Percentiles rank a stretch among this genome's conserved stretches.
These are phyloP conservation scores for Nannobrachium achirus DNA, from an alignment of 2,113 vertebrate species.

Conservation along the genomic window DNA sequence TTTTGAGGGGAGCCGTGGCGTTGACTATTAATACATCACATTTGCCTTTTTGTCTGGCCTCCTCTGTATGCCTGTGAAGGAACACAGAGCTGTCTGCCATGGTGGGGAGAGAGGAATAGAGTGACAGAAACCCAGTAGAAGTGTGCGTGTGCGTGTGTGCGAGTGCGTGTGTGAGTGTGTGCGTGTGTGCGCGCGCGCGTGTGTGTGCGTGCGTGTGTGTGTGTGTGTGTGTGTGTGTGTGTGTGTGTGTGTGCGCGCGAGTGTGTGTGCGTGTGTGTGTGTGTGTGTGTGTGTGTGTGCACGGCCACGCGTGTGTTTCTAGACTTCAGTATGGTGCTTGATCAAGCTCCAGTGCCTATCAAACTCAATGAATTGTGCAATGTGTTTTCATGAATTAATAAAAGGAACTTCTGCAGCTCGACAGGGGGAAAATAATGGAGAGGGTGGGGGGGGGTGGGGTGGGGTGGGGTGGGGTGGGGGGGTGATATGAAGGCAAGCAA, in stretches of 20 bases:
- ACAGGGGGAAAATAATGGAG: constrained; percentile 53
- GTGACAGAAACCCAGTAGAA: too few relatives aligned
- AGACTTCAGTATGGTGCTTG: constrained; percentile 5
- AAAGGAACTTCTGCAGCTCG: constrained; percentile 84
- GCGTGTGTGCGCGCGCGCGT: too few relatives aligned
- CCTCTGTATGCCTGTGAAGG: constrained; percentile 3
- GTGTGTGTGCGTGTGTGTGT: too few relatives aligned
- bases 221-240: too few relatives aligned
- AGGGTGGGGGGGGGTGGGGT: constrained; percentile 45
- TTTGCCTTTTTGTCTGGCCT: constrained; percentile 51
- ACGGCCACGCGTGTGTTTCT: constrained; percentile 26
- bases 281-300: constrained; percentile 24
- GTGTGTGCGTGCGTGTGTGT: constrained; percentile 23
- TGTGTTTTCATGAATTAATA: constrained; percentile 93
- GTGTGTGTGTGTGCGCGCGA: too few relatives aligned
- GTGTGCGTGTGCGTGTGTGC: too few relatives aligned
- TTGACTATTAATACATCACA: constrained; percentile 83
- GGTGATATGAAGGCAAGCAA: too few relatives aligned
- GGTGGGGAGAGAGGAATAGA: too few relatives aligned
- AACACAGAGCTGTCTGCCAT: too few relatives aligned
- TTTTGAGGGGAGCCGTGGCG: constrained; percentile 68
- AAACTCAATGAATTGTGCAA: constrained; percentile 83
- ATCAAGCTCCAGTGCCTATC: constrained; percentile 81
- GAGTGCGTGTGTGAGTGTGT: too few relatives aligned
- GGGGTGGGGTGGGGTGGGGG: not conserved